phyloP scores from a whole-genome alignment of 2,113 vertebrate species.

The Vulpes vulpes region DNA sequence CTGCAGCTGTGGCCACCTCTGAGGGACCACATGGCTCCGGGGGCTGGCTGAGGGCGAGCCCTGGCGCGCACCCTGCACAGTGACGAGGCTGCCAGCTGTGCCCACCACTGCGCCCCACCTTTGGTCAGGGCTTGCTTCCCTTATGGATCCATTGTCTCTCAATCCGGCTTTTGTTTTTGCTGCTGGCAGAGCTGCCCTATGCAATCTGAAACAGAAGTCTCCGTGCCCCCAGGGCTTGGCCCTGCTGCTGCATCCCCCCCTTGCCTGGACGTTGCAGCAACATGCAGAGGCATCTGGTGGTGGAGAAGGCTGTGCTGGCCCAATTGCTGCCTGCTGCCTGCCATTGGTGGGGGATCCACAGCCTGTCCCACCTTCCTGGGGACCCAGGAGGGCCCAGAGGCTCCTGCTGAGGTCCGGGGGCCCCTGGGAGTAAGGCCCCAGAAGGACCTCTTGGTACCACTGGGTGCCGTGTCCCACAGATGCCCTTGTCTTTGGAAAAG shows the following conservation, averaged over 20 bases:
- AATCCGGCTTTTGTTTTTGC: constrained; percentile 58
- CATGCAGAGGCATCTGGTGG: constrained; percentile 49
- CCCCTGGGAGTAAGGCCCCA: accelerated
- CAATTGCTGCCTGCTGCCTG: not conserved
- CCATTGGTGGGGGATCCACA: accelerated
- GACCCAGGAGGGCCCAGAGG: not conserved
- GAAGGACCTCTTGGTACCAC: not conserved
- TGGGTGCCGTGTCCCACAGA: not conserved
- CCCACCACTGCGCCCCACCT: not conserved
- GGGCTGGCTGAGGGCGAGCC: not conserved
- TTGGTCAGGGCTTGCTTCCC: constrained; percentile 32
- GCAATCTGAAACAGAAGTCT: constrained; percentile 41
- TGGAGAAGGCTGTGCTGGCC: not conserved
- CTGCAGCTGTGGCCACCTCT: not conserved
- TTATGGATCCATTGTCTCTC: not conserved
- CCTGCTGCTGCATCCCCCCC: not conserved
- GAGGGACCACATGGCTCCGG: not conserved
- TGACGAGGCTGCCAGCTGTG: not conserved
- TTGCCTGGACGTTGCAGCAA: not conserved
- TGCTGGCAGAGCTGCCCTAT: constrained; percentile 28
- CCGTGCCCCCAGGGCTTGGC: constrained; percentile 58
- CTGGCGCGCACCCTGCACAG: not conserved
- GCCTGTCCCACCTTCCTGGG: too few species aligned
- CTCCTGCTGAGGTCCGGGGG: not conserved
- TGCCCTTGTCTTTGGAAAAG: not conserved